A percentile compares a stretch with the other conserved stretches of the same genome.
phyloP scores from a whole-genome alignment of 1,140 invertebrate genomes.

The Drosophila takahashii region DNA sequence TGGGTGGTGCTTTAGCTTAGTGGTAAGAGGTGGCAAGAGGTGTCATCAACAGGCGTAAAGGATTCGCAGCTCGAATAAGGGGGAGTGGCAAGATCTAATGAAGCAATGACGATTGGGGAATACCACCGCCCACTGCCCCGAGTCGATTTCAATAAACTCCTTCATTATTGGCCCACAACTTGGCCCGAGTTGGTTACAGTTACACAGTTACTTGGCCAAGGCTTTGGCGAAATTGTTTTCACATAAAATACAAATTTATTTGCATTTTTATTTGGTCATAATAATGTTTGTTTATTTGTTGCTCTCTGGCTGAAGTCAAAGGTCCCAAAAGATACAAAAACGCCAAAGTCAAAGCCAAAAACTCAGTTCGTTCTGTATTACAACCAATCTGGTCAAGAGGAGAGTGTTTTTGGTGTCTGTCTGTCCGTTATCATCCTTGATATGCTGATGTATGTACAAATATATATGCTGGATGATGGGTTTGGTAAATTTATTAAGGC shows the following conservation, averaged over 20 bases:
- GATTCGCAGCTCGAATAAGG: constrained; percentile 18
- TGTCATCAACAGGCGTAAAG: constrained; percentile 66
- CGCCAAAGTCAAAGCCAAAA: no score
- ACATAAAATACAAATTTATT: constrained; percentile 82
- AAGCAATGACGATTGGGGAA: constrained; percentile 70
- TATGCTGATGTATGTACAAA: constrained; percentile 66
- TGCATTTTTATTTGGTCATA: constrained; percentile 80
- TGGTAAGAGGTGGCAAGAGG: constrained; percentile 7
- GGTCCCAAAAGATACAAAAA: constrained; percentile 5
- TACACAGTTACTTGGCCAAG: constrained; percentile 27
- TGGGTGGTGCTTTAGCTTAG: not conserved
- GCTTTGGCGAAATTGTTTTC: constrained; percentile 76
- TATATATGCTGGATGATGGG: constrained; percentile 26
- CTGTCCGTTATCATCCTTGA: constrained; percentile 50
- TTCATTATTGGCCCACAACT: constrained; percentile 64
- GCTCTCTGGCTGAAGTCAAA: constrained; percentile 61
- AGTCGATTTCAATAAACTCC: constrained; percentile 78
- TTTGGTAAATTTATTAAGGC: constrained; percentile 71
- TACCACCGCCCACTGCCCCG: constrained; percentile 25
- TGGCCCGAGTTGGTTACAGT: constrained; percentile 34
- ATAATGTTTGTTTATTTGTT: constrained; percentile 80
- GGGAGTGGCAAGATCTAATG: constrained; percentile 34
- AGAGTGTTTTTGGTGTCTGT: constrained; percentile 10
- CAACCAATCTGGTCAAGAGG: constrained; percentile 48
- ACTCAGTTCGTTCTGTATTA: constrained; percentile 14